Conservation (phyloP, 35 echinoderm and acorn worm species). For the Apostichopus parvimensis region DNA sequence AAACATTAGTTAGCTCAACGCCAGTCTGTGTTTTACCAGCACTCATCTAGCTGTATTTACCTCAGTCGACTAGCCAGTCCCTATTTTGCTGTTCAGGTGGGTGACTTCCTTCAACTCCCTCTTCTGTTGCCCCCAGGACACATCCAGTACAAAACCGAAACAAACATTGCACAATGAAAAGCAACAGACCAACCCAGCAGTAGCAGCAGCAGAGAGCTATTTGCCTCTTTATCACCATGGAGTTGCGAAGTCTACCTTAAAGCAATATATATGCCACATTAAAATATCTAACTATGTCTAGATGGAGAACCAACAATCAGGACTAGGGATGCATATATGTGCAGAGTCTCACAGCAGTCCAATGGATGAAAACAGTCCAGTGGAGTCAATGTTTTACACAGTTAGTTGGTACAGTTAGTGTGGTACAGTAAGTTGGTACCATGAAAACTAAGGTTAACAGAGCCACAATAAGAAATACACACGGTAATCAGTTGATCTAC, state of each 20-base stretch:
- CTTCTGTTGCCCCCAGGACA: neutral
- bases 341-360: no score
- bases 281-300: no score
- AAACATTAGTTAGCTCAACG: neutral
- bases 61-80: neutral
- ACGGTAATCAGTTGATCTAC: no score
- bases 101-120: neutral
- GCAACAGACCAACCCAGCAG: neutral
- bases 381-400: no score
- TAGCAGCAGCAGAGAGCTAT: neutral
- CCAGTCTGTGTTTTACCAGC: neutral
- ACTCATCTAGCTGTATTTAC: neutral
- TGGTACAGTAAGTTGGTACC: no score
- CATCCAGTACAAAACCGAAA: neutral
- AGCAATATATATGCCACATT: neutral
- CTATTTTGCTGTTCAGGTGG: neutral
- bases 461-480: no score
- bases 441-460: no score
- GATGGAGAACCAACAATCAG: no score
- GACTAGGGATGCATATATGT: no score
- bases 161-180: slow-evolving; percentile 23
- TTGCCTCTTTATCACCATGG: neutral
- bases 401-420: no score
- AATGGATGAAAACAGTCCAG: no score
- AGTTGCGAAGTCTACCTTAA: neutral